Evolutionary conservation across 2,113 vertebrate species (phyloP), one percentile per base, ranked within the genome.

Genomic region (Protobothrops flavoviridis): DNA sequence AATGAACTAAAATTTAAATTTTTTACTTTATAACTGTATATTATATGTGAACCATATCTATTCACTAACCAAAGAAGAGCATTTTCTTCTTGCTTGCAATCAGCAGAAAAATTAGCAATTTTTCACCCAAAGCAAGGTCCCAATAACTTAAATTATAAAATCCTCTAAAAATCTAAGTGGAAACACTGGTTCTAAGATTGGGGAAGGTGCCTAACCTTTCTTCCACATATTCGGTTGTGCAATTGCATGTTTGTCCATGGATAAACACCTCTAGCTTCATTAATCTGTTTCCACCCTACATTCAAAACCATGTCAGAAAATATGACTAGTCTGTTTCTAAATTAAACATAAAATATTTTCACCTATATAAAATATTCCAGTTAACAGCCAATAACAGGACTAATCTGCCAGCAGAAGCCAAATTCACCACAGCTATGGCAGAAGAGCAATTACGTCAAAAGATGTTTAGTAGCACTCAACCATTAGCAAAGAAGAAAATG

Each of bases 401-500:
- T 53, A 88, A 90, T 39, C 87, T 12, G 21, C 59, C 85, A 91
- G 29, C 13, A 15, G n/a, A 23, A 57, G 17, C 55, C 91, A 88
- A 87, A 92, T 81, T 21, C 85, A 90, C 85, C 92, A 89, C 33
- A 88, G 45, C 17, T 52, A 33, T 26, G 52, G 21, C 89, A 59
- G 85, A 92, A 90, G 87, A 90, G 61, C 85, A 81, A 91, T 93
- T 88, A 57, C 59, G 96, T 90, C 87, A 50, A 92, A 94, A 91
- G 10, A 8, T 91, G 92, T 93, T 95, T 81, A 94, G 59, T 9
- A 85, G 5, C 93, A 94, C 33, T 94, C 90, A 96, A 94, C 91
- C 88, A 93, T 56, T 43, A 94, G 74, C 81, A 95, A 93, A 3
- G 26, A 95, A 74, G 45, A 64, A 87, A 94, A 91, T 9, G 0